These are phyloP conservation scores for Scomber japonicus DNA, from an alignment of 2,113 vertebrate species.

Conservation along the genomic window DNA sequence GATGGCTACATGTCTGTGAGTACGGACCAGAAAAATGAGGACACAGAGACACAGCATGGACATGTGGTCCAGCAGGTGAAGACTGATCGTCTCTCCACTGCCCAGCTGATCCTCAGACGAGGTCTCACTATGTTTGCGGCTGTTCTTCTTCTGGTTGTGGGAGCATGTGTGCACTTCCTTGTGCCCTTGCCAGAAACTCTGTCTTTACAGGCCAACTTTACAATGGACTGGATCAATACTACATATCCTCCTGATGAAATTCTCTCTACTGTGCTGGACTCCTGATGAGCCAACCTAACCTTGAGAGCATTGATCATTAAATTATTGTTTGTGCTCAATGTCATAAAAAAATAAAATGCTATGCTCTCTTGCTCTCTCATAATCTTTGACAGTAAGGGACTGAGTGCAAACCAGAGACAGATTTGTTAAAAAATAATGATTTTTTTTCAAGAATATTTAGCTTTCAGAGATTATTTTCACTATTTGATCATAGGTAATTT, in stretches of 20 bases:
- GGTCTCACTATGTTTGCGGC: conserved; percentile 71
- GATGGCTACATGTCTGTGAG: conserved; percentile 53
- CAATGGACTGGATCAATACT: conserved; percentile 62
- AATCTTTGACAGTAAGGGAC: background rate
- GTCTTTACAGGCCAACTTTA: conserved; percentile 59
- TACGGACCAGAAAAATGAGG: background rate
- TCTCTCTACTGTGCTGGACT: conserved; percentile 24
- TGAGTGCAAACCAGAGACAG: background rate
- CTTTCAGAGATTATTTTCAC: background rate
- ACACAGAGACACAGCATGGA: background rate
- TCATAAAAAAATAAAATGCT: conserved; percentile 2
- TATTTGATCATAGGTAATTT: background rate
- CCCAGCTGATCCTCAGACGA: conserved; percentile 82
- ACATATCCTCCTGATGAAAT: conserved; percentile 42
- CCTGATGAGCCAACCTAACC: background rate
- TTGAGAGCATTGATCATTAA: background rate
- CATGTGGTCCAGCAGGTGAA: conserved; percentile 13
- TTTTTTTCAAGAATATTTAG: background rate
- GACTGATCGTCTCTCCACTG: conserved; percentile 59
- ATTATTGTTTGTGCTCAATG: background rate
- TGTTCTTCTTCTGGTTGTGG: conserved; percentile 70
- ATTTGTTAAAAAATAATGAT: background rate
- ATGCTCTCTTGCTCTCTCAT: background rate
- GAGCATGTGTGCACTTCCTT: conserved; percentile 64
- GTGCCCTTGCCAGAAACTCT: conserved; percentile 68